Evolutionary conservation across 2,797 vertebrate genomes (phyloP).

Genomic region (Acanthornis magna): DNA sequence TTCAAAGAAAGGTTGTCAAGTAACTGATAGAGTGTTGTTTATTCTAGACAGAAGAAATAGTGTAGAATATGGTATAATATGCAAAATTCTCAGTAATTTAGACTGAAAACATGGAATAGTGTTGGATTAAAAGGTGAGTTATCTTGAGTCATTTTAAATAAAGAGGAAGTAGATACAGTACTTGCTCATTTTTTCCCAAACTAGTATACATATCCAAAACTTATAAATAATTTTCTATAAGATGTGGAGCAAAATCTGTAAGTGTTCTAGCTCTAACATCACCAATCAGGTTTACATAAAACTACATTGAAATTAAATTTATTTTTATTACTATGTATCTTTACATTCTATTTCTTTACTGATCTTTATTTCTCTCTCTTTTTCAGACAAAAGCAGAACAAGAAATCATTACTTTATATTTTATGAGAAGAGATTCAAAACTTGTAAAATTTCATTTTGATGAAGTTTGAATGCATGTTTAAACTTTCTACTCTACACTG

Average conservation of each 20-base stretch:
- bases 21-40: not conserved
- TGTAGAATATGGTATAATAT: not conserved
- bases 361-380: not conserved
- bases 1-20: not conserved
- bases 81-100: not conserved
- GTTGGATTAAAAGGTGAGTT: not conserved
- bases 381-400: not conserved
- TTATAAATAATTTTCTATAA: not conserved
- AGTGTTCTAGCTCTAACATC: not conserved
- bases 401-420: not conserved
- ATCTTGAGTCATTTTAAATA: not conserved
- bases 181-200: not conserved
- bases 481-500: not conserved
- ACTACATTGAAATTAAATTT: not conserved
- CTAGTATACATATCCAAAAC: not conserved
- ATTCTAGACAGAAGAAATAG: not conserved
- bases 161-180: not conserved
- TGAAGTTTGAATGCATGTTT: not conserved
- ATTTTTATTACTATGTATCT: not conserved
- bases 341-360: not conserved
- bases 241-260: not conserved
- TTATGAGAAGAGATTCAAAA: not conserved
- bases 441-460: not conserved
- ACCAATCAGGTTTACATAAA: not conserved
- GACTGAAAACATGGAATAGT: not conserved